A percentile compares a stretch with the other conserved stretches of the same genome.
Evolutionary conservation across 2,888 invertebrate genomes (phyloP).

Genomic region (Leptogaster cylindrica): DNA sequence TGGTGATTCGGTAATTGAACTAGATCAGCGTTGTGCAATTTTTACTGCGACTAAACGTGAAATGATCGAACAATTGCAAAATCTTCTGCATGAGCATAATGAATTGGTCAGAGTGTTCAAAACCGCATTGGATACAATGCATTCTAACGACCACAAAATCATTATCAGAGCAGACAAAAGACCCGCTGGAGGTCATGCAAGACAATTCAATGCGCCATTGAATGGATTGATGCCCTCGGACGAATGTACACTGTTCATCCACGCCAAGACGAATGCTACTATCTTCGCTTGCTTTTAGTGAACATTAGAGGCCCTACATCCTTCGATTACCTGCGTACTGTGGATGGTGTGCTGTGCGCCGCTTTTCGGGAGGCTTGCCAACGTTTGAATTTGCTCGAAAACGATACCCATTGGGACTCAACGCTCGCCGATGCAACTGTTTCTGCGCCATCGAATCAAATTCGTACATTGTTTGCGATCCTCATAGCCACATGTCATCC

Average conservation of each 20-base stretch:
- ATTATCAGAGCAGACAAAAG: background rate
- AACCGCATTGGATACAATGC: background rate
- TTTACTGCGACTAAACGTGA: too few relatives aligned
- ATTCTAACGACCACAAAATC: background rate
- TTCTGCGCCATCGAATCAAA: slow-evolving; percentile 40
- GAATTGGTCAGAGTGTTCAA: too few relatives aligned
- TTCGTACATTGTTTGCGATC: slow-evolving; percentile 46
- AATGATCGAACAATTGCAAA: too few relatives aligned
- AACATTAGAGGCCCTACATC: slow-evolving; percentile 45
- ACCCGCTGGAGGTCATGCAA: background rate
- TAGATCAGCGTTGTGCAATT: too few relatives aligned
- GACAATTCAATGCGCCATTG: slow-evolving; percentile 3
- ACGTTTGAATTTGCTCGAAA: too few relatives aligned
- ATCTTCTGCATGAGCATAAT: too few relatives aligned
- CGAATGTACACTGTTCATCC: slow-evolving; percentile 8
- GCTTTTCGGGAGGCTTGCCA: slow-evolving; percentile 56
- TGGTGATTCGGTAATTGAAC: too few relatives aligned
- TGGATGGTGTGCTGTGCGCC: slow-evolving; percentile 54
- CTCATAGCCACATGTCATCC: too few relatives aligned
- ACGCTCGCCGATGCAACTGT: slow-evolving; percentile 42
- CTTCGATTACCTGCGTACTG: slow-evolving; percentile 52
- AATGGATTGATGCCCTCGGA: slow-evolving; percentile 18
- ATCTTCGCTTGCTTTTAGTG: slow-evolving; percentile 1
- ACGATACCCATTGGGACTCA: slow-evolving; percentile 44
- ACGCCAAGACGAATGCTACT: background rate